Base-by-base conservation (phyloP, 2,113 vertebrate species). In the Sylvilagus bachmani region DNA sequence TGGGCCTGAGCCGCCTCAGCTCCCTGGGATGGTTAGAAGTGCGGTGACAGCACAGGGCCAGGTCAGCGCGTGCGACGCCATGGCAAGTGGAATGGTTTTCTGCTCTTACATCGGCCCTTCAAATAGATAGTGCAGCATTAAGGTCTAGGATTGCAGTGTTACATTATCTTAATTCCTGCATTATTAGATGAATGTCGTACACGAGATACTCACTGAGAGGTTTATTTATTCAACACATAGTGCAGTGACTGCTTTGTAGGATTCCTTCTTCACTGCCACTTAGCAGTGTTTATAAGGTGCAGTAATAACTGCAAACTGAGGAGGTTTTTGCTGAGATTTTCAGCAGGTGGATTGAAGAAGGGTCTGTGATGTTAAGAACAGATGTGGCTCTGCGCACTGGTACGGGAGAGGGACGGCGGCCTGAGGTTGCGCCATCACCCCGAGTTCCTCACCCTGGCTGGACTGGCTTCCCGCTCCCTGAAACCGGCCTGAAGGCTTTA, bases 311-410 rank as follows among this genome's bases (percentile, higher is more conserved):
- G 80, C 31, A 75, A 51, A 82, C 58, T 82, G 31, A 95, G 92
- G 38, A n/a, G 80, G 62, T 66, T 89, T 75, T 80, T 90, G 49
- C 53, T 92, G 82, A 94, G 85, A 91, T 88, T 69, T 61, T 82
- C 74, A 80, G 55, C 66, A 89, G 21, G 29, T 53, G 22, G n/a
- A 12, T 85, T 87, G 74, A 67, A 86, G 36, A 91, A 86, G 31
- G 69, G 38, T 0, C 4, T 49, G 31, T 86, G 17, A 7, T 69
- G 36, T 75, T 58, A 78, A 91, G 33, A 61, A 38, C 24, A 83
- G 51, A 53, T 67, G 62, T 51, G 38, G 3, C 21, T 49, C 4
- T 49, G 55, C 19, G 55, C 0, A 2, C 11, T 79, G 5, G 61
- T 71, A 62, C 80, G 66, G 49, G 55, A 5, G 64, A 19, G 38